Base-by-base conservation (phyloP, 2,113 vertebrate species). In the Engystomops pustulosus region DNA sequence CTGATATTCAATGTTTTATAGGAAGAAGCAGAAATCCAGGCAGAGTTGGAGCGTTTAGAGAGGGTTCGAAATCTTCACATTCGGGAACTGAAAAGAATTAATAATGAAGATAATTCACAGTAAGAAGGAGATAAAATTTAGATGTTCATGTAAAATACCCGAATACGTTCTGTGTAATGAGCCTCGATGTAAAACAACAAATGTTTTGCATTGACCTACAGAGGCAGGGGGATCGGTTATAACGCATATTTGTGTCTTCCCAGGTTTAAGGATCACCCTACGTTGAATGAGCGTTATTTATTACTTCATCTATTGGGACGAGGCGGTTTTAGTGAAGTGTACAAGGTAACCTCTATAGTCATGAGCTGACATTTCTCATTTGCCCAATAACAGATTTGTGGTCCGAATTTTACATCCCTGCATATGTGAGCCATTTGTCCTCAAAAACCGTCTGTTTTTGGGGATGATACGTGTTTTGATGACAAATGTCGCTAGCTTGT, bases 1-100 rank as follows among this genome's bases (percentile, higher is more conserved):
- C 17, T 45, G 69, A n/a, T 0, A 69, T 80, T 36, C 47, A 18
- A 38, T 90, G 87, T 90, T 91, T 90, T 95, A 90, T 93, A 99
- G 98, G 98, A 99, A 91, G 98, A 99, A 92, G 98, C 98, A 88
- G 98, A 99, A 95, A 99, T 99, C 92, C 98, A 99, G 94, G 96
- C 96, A 76, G 98, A 99, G 94, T 93, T 99, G 90, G 98, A 99
- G 91, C 96, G 97, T 89, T 94, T 99, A 90, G 98, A 99, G 94
- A 96, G 98, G 90, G 98, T 99, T 87, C 95, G 98, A 90, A 99
- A 99, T 95, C 97, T 99, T 94, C 98, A 99, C 91, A 99, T 99
- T 92, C 96, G 98, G 90, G 98, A 99, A 88, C 94, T 99, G 90
- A 99, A 99, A 94, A 96, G 98, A 94, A 99, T 99, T 95, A 99